A percentile compares a stretch with the other conserved stretches of the same genome.
These are phyloP conservation scores for Tenthredo livida DNA, from an alignment of 2,888 invertebrate species.

Conservation along the genomic window DNA sequence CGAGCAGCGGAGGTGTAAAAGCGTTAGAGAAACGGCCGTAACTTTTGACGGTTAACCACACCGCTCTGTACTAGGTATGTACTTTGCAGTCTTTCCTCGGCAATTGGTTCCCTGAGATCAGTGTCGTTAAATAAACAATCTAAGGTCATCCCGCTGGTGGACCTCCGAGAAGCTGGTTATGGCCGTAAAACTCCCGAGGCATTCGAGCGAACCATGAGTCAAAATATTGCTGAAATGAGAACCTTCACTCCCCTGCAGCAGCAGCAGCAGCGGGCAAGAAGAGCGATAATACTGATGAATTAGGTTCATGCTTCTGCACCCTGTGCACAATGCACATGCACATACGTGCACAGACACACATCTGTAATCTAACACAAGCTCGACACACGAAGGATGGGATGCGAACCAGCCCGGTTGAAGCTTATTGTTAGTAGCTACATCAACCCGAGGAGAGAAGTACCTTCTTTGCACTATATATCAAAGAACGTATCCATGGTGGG, in stretches of 20 bases:
- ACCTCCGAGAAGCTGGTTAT: slow-evolving; percentile 3
- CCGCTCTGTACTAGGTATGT: background rate
- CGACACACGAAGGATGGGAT: background rate
- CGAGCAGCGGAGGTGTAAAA: background rate
- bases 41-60: background rate
- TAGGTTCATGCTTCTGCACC: slow-evolving; percentile 29
- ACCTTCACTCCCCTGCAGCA: background rate
- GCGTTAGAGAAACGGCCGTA: slow-evolving; percentile 26
- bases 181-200: background rate
- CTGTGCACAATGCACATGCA: background rate
- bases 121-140: slow-evolving; percentile 33
- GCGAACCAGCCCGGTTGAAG: background rate
- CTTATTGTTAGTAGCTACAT: slow-evolving; percentile 22
- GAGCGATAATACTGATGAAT: slow-evolving; percentile 42
- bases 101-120: slow-evolving; percentile 17
- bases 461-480: slow-evolving; percentile 49
- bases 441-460: slow-evolving; percentile 28
- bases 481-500: slow-evolving; percentile 36
- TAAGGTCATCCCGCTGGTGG: background rate
- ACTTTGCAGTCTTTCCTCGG: background rate
- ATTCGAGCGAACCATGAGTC: no score
- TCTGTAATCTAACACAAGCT: no score
- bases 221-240: slow-evolving; percentile 22
- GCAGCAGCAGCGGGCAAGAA: background rate
- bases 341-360: no score